phyloP scores from a whole-genome alignment of 2,113 vertebrate genomes.

The Ceyx melanurus region DNA sequence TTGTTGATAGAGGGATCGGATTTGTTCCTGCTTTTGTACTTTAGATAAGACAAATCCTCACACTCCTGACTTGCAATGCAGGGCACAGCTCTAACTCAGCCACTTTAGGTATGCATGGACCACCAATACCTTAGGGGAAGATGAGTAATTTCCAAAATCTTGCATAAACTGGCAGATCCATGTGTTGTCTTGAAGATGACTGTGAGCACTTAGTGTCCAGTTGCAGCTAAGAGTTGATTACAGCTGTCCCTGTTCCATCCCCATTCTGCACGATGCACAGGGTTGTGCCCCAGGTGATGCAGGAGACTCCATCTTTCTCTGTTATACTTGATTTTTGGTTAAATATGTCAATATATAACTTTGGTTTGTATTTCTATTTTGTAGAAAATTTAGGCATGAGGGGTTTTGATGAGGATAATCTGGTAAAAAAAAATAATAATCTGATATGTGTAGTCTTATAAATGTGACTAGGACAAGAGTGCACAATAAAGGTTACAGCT shows the following conservation, averaged over 20 bases:
- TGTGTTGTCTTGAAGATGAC: not conserved
- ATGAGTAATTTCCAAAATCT: not conserved
- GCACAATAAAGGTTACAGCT: not conserved
- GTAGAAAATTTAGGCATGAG: not conserved
- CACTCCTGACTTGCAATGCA: not conserved
- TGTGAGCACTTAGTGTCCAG: not conserved
- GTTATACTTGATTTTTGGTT: not conserved
- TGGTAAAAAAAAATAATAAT: not conserved
- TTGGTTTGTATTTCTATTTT: not conserved
- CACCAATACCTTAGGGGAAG: not conserved
- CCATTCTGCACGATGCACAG: fast-evolving
- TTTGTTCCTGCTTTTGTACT: slow-evolving; percentile 24
- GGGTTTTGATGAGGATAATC: not conserved
- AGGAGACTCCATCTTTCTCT: not conserved
- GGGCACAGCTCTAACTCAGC: not conserved
- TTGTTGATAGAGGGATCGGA: not conserved
- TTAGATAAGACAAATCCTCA: slow-evolving; percentile 20
- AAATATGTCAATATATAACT: not conserved
- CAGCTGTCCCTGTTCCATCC: not conserved
- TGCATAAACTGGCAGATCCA: not conserved
- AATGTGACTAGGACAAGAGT: not conserved
- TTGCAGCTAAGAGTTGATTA: not conserved
- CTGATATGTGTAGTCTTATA: not conserved
- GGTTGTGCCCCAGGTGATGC: not conserved
- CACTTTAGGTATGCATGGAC: not conserved